Percentiles rank a stretch among this genome's conserved stretches.
phyloP scores from a whole-genome alignment of 2,113 vertebrate genomes.

The Salvelinus fontinalis region DNA sequence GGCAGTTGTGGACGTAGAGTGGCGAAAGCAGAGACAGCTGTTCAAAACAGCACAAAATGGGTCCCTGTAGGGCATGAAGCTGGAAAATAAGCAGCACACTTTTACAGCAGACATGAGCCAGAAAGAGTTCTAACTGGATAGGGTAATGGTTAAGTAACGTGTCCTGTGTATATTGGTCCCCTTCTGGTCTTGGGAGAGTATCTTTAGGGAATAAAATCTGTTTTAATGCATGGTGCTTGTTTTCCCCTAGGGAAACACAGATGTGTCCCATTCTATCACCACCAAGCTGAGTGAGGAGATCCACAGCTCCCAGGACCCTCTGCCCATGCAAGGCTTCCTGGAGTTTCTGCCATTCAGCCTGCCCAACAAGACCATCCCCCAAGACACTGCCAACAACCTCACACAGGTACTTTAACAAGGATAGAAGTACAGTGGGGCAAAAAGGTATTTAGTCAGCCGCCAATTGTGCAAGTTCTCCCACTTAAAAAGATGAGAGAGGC shows the following conservation, averaged over 20 bases:
- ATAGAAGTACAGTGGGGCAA: too few species aligned
- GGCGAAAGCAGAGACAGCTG: slow-evolving; percentile 46
- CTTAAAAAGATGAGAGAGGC: too few species aligned
- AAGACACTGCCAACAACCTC: slow-evolving; percentile 79
- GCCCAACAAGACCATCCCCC: slow-evolving; percentile 71
- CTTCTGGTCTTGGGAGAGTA: neutral
- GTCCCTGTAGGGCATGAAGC: slow-evolving; percentile 41
- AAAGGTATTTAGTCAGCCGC: too few species aligned
- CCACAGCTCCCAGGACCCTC: slow-evolving; percentile 33
- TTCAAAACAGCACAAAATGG: slow-evolving; percentile 46
- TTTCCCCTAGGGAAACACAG: slow-evolving; percentile 65
- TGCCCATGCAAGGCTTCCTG: slow-evolving; percentile 64
- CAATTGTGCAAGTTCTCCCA: too few species aligned
- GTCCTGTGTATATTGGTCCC: slow-evolving; percentile 48
- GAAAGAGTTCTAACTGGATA: slow-evolving; percentile 13
- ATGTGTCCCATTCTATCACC: slow-evolving; percentile 68
- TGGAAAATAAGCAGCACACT: slow-evolving; percentile 19
- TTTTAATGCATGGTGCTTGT: neutral
- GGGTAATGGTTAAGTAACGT: slow-evolving; percentile 33
- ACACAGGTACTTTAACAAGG: slow-evolving; percentile 75
- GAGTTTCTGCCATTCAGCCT: slow-evolving; percentile 70
- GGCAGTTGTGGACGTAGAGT: slow-evolving; percentile 33
- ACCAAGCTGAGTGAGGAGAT: slow-evolving; percentile 45
- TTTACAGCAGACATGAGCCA: neutral
- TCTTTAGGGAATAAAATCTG: slow-evolving; percentile 14